phyloP scores from a whole-genome alignment of 2,888 invertebrate genomes.

The Lathronympha strigana region DNA sequence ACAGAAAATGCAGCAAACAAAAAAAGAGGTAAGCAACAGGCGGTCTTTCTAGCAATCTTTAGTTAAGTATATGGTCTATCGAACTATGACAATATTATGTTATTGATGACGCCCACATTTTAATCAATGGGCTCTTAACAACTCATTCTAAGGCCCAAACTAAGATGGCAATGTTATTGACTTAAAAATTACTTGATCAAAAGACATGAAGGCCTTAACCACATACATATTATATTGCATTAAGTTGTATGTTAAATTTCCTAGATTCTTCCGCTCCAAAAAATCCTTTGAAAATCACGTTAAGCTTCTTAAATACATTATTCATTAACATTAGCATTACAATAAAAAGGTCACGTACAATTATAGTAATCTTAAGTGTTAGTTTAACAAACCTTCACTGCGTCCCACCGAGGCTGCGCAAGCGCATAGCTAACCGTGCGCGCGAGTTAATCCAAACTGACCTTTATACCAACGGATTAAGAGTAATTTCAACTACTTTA shows the following conservation, averaged over 20 bases:
- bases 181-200: background rate
- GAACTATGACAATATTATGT: background rate
- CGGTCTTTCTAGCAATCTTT: too few species aligned
- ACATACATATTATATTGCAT: background rate
- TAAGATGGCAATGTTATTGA: background rate
- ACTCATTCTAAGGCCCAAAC: background rate
- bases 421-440: constrained; percentile 8
- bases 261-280: constrained; percentile 12
- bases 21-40: too few species aligned
- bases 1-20: too few species aligned
- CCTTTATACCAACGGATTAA: constrained; percentile 8
- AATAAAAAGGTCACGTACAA: constrained; percentile 31
- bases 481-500: constrained; percentile 3
- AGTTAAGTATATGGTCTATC: background rate
- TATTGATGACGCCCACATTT: background rate
- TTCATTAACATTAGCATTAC: constrained; percentile 29
- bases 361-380: constrained; percentile 28
- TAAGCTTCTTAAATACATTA: constrained; percentile 29
- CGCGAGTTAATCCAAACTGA: constrained; percentile 3
- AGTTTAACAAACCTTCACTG: constrained; percentile 25
- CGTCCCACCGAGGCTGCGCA: constrained; percentile 28
- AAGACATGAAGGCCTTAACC: background rate
- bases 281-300: constrained; percentile 8
- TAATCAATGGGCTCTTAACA: constrained; percentile 3
- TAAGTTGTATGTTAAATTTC: background rate